Conservation (phyloP, 2,888 invertebrate genomes). For the Tipula confusa region DNA sequence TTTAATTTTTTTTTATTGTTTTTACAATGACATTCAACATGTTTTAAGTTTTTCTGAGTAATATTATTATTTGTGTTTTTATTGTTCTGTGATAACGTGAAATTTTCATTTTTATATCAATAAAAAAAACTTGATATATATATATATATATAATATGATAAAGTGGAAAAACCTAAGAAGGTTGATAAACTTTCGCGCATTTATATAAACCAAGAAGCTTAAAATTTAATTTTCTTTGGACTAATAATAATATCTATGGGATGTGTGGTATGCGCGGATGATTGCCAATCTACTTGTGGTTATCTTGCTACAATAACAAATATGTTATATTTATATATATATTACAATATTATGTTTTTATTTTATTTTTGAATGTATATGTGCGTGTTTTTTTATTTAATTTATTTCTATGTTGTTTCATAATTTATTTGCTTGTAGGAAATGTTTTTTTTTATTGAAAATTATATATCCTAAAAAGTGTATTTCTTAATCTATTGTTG, state of each 20-base stretch:
- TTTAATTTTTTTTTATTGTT: not conserved
- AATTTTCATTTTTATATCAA: constrained; percentile 3
- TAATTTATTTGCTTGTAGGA: not conserved
- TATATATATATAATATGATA: not conserved
- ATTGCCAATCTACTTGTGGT: not conserved
- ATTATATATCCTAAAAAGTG: not conserved
- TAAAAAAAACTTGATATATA: not conserved
- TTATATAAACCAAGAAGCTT: not conserved
- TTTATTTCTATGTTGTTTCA: not conserved
- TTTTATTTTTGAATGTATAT: not conserved
- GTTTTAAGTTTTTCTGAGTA: not conserved
- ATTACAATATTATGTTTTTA: not conserved
- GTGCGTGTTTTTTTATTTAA: not conserved
- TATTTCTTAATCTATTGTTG: not conserved
- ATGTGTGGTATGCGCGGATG: not conserved
- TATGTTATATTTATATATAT: not conserved
- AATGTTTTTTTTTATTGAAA: not conserved
- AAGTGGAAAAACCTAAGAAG: not conserved
- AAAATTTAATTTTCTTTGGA: not conserved
- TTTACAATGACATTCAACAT: not conserved
- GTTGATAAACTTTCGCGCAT: not conserved
- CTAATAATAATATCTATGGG: not conserved
- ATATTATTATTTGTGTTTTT: not conserved
- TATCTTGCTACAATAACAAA: not conserved
- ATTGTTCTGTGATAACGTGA: not conserved